These are phyloP conservation scores for Oxyteleia sp. DNA, from an alignment of 2,888 invertebrate species.

Conservation along the genomic window DNA sequence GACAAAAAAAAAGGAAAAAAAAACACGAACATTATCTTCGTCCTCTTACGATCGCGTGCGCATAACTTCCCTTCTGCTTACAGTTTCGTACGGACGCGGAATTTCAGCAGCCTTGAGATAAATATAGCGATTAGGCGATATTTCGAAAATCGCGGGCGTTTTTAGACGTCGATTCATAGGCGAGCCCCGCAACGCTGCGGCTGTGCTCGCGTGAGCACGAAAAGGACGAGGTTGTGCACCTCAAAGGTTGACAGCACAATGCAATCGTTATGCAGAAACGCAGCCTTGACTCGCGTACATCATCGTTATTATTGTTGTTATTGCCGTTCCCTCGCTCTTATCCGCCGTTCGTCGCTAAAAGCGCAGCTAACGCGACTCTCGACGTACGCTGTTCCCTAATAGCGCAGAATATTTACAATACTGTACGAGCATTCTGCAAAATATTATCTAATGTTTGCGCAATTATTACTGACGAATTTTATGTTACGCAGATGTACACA, in stretches of 20 bases:
- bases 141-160: too few species aligned
- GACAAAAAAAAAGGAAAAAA: constrained; percentile 74
- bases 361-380: too few species aligned
- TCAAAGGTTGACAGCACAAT: constrained; percentile 66
- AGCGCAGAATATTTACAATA: too few species aligned
- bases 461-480: too few species aligned
- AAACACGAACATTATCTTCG: constrained; percentile 36
- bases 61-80: constrained; percentile 42
- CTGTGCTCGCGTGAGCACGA: too few species aligned
- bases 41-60: constrained; percentile 54
- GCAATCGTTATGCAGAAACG: constrained; percentile 70
- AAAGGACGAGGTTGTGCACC: constrained; percentile 57
- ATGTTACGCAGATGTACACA: too few species aligned
- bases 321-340: too few species aligned
- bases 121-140: constrained; percentile 74
- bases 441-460: too few species aligned
- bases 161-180: constrained; percentile 1
- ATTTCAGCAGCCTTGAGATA: constrained; percentile 76
- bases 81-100: constrained; percentile 54
- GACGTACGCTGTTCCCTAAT: too few species aligned
- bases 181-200: too few species aligned
- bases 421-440: too few species aligned
- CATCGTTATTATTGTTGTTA: constrained; percentile 62
- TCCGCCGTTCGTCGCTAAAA: too few species aligned
- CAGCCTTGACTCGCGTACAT: constrained; percentile 61